Evolutionary conservation across 2,113 vertebrate genomes (phyloP), one percentile per base, ranked within the genome.

Genomic region (Rutilus rutilus): DNA sequence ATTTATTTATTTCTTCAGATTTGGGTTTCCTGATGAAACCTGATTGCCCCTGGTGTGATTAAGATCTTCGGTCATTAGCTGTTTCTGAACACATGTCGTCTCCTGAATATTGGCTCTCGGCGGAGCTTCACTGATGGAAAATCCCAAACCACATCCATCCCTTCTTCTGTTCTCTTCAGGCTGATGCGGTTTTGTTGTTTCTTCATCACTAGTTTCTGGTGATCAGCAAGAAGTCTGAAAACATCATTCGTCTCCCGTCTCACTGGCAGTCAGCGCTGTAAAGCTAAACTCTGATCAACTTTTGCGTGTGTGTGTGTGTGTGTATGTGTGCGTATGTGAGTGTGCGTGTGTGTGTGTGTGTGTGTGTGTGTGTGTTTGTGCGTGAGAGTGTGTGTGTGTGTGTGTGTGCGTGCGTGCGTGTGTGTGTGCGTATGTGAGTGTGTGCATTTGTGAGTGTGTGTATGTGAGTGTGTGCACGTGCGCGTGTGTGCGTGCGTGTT

Each of bases 401-500:
- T 1, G 1, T 7, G 36, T 39, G 39, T 7, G 39, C 7, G 6
- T 6, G 1, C 7, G 6, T 0, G 6, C 0, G 6, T 39, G 36
- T 39, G 1, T 39, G 5, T 39, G 5, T 39, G 36, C 0, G 1
- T 6, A 2, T 39, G 36, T 6, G 36, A 36, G 6, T 39, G 36
- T 39, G 36, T 39, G 36, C 2, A 6, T 39, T 0, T 1, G 0
- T 30, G 27, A 2, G 36, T 7, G 6, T 0, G 6, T 39, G 39
- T 7, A 1, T 7, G 6, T 39, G 39, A 1, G 5, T 6, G 36
- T 36, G 36, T 7, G 39, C 0, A 6, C 8, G 6, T 8, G 1
- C 6, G 39, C 2, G 7, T 1, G 7, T 42, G 36, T 5, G 4
- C 0, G 36, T 6, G 39, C 2, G 39, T 39, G 6, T 7, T 6